Percentiles rank a stretch among this genome's conserved stretches.
These are phyloP conservation scores for Phalangium opilio DNA, from an alignment of 2,888 invertebrate genomes.

Conservation along the genomic window DNA sequence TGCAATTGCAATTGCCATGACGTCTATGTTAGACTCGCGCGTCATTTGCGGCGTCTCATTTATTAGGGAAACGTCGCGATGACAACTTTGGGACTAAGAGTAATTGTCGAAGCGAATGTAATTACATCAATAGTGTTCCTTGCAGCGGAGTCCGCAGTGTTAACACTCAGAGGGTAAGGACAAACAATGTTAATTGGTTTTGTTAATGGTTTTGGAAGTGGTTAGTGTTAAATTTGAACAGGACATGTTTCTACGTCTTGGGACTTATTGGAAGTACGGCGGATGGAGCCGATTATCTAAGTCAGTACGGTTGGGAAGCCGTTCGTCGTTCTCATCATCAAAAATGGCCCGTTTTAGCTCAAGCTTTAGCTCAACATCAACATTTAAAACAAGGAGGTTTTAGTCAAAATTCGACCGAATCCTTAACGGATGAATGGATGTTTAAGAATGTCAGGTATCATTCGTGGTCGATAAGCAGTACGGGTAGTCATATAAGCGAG, in stretches of 20 bases:
- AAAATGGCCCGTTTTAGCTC: slow-evolving; percentile 56
- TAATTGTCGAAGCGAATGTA: slow-evolving; percentile 45
- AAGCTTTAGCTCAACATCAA: slow-evolving; percentile 24
- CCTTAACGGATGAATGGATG: slow-evolving; percentile 5
- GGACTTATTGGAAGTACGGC: slow-evolving; percentile 69
- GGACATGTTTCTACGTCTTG: slow-evolving; percentile 75
- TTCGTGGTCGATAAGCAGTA: slow-evolving; percentile 18
- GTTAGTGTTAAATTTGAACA: slow-evolving; percentile 19
- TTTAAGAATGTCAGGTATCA: slow-evolving; percentile 8
- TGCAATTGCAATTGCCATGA: slow-evolving; percentile 1
- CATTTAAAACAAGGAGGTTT: not conserved
- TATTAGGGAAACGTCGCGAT: slow-evolving; percentile 55
- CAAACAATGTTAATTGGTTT: not conserved
- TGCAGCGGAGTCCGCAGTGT: slow-evolving; percentile 64
- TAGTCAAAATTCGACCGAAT: not conserved
- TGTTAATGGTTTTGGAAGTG: too few relatives aligned
- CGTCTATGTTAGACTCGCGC: too few relatives aligned
- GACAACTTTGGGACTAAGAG: slow-evolving; percentile 55
- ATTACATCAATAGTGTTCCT: slow-evolving; percentile 42
- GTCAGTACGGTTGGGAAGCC: slow-evolving; percentile 44
- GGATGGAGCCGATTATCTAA: slow-evolving; percentile 61
- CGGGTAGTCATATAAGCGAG: slow-evolving; percentile 12
- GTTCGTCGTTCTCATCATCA: slow-evolving; percentile 60
- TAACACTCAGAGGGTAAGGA: slow-evolving; percentile 54
- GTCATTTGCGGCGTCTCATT: too few relatives aligned